These are phyloP conservation scores for Anthopleura sola DNA, from an alignment of 64 coral and sea anemone species.

Conservation along the genomic window DNA sequence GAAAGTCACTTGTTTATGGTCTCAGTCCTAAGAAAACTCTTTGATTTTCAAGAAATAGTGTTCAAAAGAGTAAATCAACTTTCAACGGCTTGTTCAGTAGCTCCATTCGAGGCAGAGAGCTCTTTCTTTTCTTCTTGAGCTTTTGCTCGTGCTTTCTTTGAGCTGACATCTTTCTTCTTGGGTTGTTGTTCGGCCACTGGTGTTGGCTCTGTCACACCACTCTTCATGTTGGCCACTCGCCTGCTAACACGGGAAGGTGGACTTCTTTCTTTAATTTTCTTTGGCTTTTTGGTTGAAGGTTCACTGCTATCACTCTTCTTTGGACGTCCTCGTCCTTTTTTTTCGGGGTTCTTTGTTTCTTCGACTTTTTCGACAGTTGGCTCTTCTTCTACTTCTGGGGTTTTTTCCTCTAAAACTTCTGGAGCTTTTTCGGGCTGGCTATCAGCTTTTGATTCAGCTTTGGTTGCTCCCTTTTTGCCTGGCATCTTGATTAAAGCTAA, in stretches of 20 bases:
- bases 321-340: conserved; percentile 61
- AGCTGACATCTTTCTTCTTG: conserved; percentile 14
- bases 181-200: conserved; percentile 28
- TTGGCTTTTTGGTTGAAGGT: conserved; percentile 46
- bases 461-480: conserved; percentile 32
- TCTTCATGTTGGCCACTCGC: conserved; percentile 56
- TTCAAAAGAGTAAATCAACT: conserved; percentile 1
- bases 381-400: conserved; percentile 11
- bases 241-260: conserved; percentile 35
- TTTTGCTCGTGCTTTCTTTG: conserved; percentile 44
- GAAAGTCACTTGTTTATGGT: not conserved
- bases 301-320: conserved; percentile 43
- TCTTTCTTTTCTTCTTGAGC: conserved; percentile 38
- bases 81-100: conserved; percentile 10
- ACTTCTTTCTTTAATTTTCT: conserved; percentile 40
- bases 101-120: not conserved
- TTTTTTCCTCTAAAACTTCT: conserved; percentile 42
- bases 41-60: not conserved
- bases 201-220: conserved; percentile 48
- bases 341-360: conserved; percentile 13
- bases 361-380: conserved; percentile 7
- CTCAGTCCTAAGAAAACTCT: not conserved
- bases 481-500: conserved; percentile 4
- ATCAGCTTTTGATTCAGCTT: conserved; percentile 5
- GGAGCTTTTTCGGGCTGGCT: conserved; percentile 9